These are phyloP conservation scores for Drosophila murphyi DNA, from an alignment of 1,140 invertebrate species.

Conservation along the genomic window DNA sequence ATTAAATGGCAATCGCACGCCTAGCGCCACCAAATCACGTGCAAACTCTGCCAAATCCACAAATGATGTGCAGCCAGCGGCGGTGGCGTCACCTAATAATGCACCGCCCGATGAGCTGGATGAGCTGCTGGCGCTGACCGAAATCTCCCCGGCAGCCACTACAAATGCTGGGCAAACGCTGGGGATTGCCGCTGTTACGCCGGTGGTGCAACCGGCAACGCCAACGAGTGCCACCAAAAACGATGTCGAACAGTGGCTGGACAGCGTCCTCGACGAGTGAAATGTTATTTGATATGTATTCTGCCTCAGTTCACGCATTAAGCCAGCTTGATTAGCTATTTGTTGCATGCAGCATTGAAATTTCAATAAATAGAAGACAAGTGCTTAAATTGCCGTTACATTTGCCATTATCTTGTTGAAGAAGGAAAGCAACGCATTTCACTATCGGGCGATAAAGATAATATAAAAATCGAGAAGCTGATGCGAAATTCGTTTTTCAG, in stretches of 20 bases:
- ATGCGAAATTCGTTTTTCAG: too few relatives aligned
- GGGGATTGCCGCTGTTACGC: conserved; percentile 34
- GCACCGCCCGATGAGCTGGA: conserved; percentile 67
- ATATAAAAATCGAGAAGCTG: too few relatives aligned
- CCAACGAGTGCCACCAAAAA: conserved; percentile 60
- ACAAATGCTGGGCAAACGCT: conserved; percentile 3
- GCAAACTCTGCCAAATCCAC: conserved; percentile 40
- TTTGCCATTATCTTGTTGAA: too few relatives aligned
- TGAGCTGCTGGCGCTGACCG: conserved; percentile 68
- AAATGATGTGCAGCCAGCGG: conserved; percentile 4
- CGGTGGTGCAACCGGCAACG: conserved; percentile 51
- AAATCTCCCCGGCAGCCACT: conserved; percentile 32
- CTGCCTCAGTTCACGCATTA: neutral
- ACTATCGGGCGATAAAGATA: too few relatives aligned
- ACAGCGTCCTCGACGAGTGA: conserved; percentile 76
- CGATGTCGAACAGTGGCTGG: conserved; percentile 82
- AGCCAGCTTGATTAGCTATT: neutral
- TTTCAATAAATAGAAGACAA: neutral
- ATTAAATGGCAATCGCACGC: conserved; percentile 33
- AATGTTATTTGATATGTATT: neutral
- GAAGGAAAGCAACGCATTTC: too few relatives aligned
- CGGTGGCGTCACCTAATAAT: neutral
- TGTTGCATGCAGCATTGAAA: neutral
- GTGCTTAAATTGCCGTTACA: neutral
- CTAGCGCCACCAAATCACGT: conserved; percentile 36